phyloP scores from a whole-genome alignment of 2,797 vertebrate species.

The Sebastes itinus region DNA sequence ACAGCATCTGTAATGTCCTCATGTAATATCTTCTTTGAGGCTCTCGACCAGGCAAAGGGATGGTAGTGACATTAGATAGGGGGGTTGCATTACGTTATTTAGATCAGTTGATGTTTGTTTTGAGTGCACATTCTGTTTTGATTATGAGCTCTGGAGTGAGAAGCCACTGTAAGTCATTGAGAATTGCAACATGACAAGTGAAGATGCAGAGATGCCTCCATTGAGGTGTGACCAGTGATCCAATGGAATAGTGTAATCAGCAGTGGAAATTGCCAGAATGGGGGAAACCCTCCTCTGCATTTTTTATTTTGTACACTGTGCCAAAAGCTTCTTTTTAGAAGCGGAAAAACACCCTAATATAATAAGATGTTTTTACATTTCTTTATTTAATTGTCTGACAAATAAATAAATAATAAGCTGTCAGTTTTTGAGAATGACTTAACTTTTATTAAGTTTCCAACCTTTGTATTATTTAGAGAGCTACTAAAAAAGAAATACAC shows the following conservation, averaged over 20 bases:
- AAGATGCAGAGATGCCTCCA: constrained; percentile 4
- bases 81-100: not conserved
- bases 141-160: not conserved
- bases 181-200: not conserved
- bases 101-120: constrained; percentile 8
- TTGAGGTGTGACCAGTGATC: not conserved
- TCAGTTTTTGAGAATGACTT: not conserved
- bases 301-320: not conserved
- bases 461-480: not conserved
- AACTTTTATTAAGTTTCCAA: not conserved
- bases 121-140: not conserved
- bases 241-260: constrained; percentile 7
- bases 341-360: not conserved
- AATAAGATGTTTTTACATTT: not conserved
- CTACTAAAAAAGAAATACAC: not conserved
- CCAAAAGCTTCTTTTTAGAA: not conserved
- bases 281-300: not conserved
- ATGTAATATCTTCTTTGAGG: not conserved
- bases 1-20: not conserved
- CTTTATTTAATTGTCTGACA: not conserved
- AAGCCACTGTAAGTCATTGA: not conserved
- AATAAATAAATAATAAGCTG: not conserved
- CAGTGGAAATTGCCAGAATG: constrained; percentile 1
- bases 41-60: not conserved
- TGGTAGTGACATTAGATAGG: not conserved